phyloP scores from a whole-genome alignment of 2,113 vertebrate species.

The Bubo scandiacus region DNA sequence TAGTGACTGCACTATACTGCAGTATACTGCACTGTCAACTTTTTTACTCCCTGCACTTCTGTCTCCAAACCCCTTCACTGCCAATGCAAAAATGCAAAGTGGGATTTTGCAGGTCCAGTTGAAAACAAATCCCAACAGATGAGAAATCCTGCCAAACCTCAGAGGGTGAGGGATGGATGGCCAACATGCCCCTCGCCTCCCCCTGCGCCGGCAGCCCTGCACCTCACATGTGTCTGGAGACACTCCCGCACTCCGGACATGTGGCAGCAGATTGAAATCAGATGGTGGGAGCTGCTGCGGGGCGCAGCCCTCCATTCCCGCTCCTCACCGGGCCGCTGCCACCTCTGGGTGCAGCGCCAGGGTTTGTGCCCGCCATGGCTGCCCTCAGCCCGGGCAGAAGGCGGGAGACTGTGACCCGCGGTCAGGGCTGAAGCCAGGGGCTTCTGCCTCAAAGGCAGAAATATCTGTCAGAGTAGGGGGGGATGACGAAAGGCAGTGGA shows the following conservation, averaged over 20 bases:
- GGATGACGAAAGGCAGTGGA: background rate
- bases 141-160: background rate
- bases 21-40: background rate
- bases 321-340: background rate
- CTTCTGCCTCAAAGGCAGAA: background rate
- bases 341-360: fast-evolving
- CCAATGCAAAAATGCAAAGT: background rate
- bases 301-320: background rate
- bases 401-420: fast-evolving
- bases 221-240: background rate
- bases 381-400: fast-evolving
- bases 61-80: background rate
- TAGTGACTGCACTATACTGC: background rate
- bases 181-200: fast-evolving
- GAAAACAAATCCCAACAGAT: background rate
- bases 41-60: background rate
- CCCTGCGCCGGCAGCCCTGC: fast-evolving
- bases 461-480: fast-evolving
- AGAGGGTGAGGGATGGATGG: fast-evolving
- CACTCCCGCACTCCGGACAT: fast-evolving
- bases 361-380: fast-evolving
- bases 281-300: fast-evolving
- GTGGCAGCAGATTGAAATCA: background rate
- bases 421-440: fast-evolving
- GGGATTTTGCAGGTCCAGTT: background rate